Evolutionary conservation across 2,113 vertebrate species (phyloP), one percentile per base, ranked within the genome.

Genomic region (Zapornia atra): DNA sequence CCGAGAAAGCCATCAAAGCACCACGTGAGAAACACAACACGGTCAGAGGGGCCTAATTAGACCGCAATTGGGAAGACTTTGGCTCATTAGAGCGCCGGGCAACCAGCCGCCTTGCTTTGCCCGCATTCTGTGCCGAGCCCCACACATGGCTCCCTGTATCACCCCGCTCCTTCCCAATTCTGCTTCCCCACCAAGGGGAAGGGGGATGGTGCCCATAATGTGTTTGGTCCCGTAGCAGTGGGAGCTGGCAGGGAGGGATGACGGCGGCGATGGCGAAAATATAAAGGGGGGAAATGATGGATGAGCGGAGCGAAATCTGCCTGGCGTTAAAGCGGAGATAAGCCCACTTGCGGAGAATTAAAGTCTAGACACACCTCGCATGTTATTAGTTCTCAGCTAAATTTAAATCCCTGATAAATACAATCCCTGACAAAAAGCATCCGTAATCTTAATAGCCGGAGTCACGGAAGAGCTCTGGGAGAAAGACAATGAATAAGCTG

Each of bases 371-470:
- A 82, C 66, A 79, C 92, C 90, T 91, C 93, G 59, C 40, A 18
- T 3, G 56, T 93, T 92, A 92, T 92, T 93, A 89, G 88, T 87
- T 86, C 88, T 86, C 76, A 87, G 94, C 90, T 97, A 82, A 92
- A 97, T 95, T 94, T 93, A 97, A 96, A 96, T 93, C 94, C 2
- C 0, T 86, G 95, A 94, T 93, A 96, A 96, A 97, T 84, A 91
- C 80, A 86, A 83, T 86, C 88, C 86, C 69, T 80, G 94, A 95
- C 94, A 96, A 96, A 46, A 96, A 95, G 87, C 88, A 96, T 94
- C 83, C 8, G 25, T 92, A 96, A 94, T 91, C 92, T 93, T 96
- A 92, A 93, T 70, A 93, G 83, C 72, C 76, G 33, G 73, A 93
- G 82, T 71, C 93, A 87, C 73, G n/a, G 79, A 85, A 56, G 81